Conservation (phyloP, 2,113 vertebrate species). For the Amblyopsis rosae region DNA sequence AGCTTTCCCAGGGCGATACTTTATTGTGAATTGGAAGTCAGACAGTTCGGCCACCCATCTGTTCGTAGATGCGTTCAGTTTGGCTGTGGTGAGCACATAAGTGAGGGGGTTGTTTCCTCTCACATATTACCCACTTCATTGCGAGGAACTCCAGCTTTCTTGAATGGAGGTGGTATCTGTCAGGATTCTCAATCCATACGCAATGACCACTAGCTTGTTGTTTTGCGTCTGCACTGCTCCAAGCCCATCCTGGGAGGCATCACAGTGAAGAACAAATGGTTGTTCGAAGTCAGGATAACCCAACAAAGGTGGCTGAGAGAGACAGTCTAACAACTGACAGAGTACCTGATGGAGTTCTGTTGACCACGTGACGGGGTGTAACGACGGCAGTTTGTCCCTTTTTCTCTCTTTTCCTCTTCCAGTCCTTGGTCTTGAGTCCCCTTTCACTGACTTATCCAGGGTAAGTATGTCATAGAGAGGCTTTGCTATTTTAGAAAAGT, state of each 20-base stretch:
- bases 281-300: no score
- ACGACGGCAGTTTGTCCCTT: neutral
- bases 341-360: neutral
- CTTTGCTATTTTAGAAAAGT: neutral
- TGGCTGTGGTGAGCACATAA: slow-evolving; percentile 13
- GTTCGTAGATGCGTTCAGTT: no score
- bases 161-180: neutral
- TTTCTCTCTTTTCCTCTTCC: neutral
- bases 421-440: neutral
- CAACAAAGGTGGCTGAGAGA: neutral
- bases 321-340: neutral
- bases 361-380: neutral
- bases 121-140: no score
- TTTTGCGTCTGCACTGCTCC: neutral
- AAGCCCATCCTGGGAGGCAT: no score
- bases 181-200: slow-evolving; percentile 6
- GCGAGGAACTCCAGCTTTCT: neutral
- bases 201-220: slow-evolving; percentile 13
- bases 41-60: no score
- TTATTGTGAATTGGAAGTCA: no score
- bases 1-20: no score
- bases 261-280: no score
- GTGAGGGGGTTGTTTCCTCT: no score
- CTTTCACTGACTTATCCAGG: neutral
- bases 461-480: slow-evolving; percentile 17